phyloP scores from a whole-genome alignment of 2,113 vertebrate genomes.

The Eulemur macaco region DNA sequence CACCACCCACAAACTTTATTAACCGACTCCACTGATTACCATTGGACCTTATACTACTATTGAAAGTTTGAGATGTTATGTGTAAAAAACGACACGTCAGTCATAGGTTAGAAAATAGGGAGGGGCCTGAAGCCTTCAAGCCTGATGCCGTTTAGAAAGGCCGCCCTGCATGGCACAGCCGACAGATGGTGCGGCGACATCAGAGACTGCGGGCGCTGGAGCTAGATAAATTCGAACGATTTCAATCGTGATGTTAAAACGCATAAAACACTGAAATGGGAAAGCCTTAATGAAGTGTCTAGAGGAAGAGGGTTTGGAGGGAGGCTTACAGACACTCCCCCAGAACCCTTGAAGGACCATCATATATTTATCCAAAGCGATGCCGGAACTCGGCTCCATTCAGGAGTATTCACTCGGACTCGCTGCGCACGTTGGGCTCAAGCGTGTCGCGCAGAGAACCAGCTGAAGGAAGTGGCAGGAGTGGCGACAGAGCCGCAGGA shows the following conservation, averaged over 20 bases:
- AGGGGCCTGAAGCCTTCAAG: not conserved
- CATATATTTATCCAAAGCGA: not conserved
- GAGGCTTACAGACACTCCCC: not conserved
- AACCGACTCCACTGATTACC: not conserved
- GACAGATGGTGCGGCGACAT: not conserved
- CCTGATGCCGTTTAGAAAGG: not conserved
- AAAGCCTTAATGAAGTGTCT: not conserved
- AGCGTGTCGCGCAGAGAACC: conserved; percentile 36
- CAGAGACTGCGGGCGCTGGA: not conserved
- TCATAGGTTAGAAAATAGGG: not conserved
- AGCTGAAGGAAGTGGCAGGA: conserved; percentile 56
- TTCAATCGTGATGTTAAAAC: not conserved
- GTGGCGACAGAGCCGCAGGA: conserved; percentile 16
- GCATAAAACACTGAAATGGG: not conserved
- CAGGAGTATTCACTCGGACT: not conserved
- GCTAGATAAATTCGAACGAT: not conserved
- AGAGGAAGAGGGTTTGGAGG: not conserved
- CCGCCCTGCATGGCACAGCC: not conserved
- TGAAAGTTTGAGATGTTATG: not conserved
- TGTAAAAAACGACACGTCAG: not conserved
- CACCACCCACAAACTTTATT: not conserved
- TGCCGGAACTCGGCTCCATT: not conserved
- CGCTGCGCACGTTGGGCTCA: not conserved
- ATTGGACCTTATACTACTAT: not conserved
- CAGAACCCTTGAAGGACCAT: not conserved